A percentile compares a stretch with the other conserved stretches of the same genome.
Evolutionary conservation across 2,113 vertebrate species (phyloP).

Genomic region (Rhinolophus sinicus): DNA sequence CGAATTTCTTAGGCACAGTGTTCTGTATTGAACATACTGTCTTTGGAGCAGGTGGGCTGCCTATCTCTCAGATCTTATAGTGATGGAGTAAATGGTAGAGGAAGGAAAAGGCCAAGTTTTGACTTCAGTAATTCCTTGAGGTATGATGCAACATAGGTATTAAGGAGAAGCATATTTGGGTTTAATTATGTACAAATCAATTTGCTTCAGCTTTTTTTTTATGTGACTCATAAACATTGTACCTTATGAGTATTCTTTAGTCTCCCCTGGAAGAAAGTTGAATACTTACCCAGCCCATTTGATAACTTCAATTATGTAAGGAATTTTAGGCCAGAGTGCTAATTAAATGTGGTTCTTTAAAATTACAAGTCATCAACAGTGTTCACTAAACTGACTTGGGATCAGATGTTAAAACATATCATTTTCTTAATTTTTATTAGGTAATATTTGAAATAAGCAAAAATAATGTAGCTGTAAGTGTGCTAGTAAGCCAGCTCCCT

Average conservation of each 20-base stretch:
- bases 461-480: neutral
- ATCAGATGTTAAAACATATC: neutral
- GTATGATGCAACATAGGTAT: neutral
- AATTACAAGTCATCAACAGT: neutral
- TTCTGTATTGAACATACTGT: neutral
- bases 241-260: neutral
- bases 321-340: neutral
- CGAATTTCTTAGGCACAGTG: neutral
- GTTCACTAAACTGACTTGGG: neutral
- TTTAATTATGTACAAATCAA: neutral
- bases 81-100: neutral
- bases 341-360: neutral
- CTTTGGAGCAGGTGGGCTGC: neutral
- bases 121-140: neutral
- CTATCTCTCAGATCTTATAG: neutral
- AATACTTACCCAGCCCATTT: neutral
- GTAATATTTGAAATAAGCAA: neutral
- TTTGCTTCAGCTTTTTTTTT: neutral
- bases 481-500: neutral
- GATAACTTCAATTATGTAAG: neutral
- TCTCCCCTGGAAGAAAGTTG: neutral
- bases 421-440: neutral
- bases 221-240: neutral
- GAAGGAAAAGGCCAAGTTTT: neutral
- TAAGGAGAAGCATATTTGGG: neutral